These are phyloP conservation scores for Heterotis niloticus DNA, from an alignment of 2,113 vertebrate genomes.

Conservation along the genomic window DNA sequence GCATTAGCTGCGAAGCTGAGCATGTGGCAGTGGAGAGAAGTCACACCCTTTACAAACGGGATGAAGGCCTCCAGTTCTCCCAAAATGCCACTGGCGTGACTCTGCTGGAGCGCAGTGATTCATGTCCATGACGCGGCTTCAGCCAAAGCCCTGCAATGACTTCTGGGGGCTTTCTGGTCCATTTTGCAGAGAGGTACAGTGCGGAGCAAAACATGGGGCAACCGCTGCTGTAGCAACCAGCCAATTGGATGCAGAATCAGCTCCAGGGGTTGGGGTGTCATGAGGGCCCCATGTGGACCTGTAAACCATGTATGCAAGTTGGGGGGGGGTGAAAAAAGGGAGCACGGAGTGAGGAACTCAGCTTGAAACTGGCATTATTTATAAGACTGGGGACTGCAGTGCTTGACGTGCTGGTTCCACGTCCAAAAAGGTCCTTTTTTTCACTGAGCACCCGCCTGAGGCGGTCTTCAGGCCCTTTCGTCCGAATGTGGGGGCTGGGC, in stretches of 20 bases:
- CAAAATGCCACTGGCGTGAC: neutral
- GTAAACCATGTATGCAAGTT: constrained; percentile 42
- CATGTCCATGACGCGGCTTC: neutral
- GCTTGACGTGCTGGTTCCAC: constrained; percentile 53
- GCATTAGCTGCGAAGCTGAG: too few species aligned
- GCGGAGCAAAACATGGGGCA: neutral
- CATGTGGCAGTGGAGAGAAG: too few species aligned
- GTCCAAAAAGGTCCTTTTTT: constrained; percentile 52
- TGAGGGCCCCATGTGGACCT: constrained; percentile 24
- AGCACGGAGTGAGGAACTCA: constrained; percentile 67
- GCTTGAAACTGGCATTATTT: constrained; percentile 72
- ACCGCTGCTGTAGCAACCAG: neutral
- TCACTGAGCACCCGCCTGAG: constrained; percentile 62
- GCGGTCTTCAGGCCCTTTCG: constrained; percentile 54
- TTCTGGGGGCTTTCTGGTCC: neutral
- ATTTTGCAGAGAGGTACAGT: neutral
- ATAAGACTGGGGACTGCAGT: constrained; percentile 56
- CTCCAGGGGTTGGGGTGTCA: constrained; percentile 19
- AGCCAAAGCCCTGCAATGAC: neutral
- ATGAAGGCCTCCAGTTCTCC: neutral
- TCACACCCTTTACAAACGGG: neutral
- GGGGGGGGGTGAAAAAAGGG: constrained; percentile 62
- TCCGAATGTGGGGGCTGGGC: constrained; percentile 43
- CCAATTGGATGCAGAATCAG: constrained; percentile 11
- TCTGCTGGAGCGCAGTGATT: neutral